Base-by-base conservation (phyloP, 2,888 invertebrate genomes). In the Pomacea canaliculata region DNA sequence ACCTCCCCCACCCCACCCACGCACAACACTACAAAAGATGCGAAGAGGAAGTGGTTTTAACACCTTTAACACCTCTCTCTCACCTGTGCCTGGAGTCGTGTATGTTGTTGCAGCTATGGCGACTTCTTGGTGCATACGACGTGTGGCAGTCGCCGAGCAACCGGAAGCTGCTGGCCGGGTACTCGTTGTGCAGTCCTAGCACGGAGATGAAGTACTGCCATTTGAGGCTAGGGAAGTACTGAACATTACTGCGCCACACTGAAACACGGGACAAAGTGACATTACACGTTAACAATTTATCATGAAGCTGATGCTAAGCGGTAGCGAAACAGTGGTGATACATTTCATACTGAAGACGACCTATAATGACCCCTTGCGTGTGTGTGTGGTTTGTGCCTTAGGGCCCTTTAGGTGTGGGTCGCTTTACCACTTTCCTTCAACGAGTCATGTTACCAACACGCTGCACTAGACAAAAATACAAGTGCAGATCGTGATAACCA, bases 171-270 rank as follows among this genome's bases (percentile, higher is more conserved):
- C 91, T 91, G 10, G 91, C 91, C 16, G 92, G 92, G 84, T 91
- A 92, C 85, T 92, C 92, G 76, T 91, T 91, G 82, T 92, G 91
- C 12, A 92, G 85, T 5, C 92, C 92, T 67, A 90, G 89, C 49
- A 88, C 85, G 4, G 92, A 91, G 79, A 92, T 91, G 82, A 92
- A 92, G 83, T 92, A 92, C 85, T 92, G 92, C 92, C 92, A 92
- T 81, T 92, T 92, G 66, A 92, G 83, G 70, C 89, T 88, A 9
- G 91, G 90, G 78, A 91, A 86, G 70, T 88, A 87, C 79, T 89
- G 89, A 66, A 90, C 84, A 83, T 92, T 92, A 73, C 89, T 86
- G 59, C 88, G 85, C 87, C 92, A 92, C 56, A 91, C 92, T 91
- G 88, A 77, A 88, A 87, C 68, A 27, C 10, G 19, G 5, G 49